Base-by-base conservation (phyloP, 2,113 vertebrate genomes). In the Anas platyrhynchos region DNA sequence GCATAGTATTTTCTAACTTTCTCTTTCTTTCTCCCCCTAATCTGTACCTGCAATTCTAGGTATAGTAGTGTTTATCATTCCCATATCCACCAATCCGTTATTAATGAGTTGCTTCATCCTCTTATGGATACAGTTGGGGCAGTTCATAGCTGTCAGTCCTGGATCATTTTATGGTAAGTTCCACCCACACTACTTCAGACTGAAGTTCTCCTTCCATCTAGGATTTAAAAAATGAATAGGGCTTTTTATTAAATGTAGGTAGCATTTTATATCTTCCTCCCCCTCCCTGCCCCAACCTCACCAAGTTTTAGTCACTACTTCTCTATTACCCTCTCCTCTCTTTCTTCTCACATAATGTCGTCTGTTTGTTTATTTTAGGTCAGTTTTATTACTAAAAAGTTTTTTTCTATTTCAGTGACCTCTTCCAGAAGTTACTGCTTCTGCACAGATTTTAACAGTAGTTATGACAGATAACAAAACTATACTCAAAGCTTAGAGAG, bases 31-130 rank as follows among this genome's bases (percentile, higher is more conserved):
- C 79, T 96, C 83, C 93, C 95, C 83, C 91, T 95, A 73, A 96
- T 90, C 90, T 97, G 96, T 96, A 97, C 92, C 91, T 96, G 95
- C 74, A 81, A 55, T 96, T 97, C 95, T 97, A 96, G 95, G 96
- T 97, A 95, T 95, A 97, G 96, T 96, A 97, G 62, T 97, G 95
- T 97, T 97, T 96, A 68, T 97, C 96, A 97, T 97, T 97, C 93
- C 96, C 94, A 96, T 96, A 97, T 95, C 96, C 94, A 97, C 95
- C 96, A 96, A 96, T 97, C 96, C 94, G 95, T 97, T 97, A 97
- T 96, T 96, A 97, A 96, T 97, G 96, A 96, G 95, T 91, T 97
- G 92, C 95, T 97, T 96, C 96, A 96, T 97, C 75, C 96, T 94
- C 80, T 97, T 97, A 93, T 96, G 96, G 96, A 96, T 96, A 95